Evolutionary conservation across 2,797 vertebrate species (phyloP).

Genomic region (Leucoraja ocellata): DNA sequence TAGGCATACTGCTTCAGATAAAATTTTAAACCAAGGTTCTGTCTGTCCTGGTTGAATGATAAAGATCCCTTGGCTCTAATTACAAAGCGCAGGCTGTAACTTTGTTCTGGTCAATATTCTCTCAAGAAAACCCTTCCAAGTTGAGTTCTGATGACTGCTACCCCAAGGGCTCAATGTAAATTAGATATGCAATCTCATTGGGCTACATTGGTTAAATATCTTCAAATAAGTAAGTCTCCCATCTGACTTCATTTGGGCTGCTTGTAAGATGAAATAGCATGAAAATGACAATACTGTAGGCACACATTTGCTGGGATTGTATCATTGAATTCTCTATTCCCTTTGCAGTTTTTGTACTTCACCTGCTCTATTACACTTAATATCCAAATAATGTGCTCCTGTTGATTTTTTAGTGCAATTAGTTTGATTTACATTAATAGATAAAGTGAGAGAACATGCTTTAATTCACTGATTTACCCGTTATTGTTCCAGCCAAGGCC

Average conservation of each 20-base stretch:
- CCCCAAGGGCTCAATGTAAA: slow-evolving; percentile 32
- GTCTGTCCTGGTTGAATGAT: slow-evolving; percentile 25
- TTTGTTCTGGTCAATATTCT: slow-evolving; percentile 39
- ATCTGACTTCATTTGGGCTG: slow-evolving; percentile 21
- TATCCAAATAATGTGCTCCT: neutral
- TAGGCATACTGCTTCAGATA: slow-evolving; percentile 22
- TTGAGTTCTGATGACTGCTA: slow-evolving; percentile 19
- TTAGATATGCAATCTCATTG: slow-evolving; percentile 33
- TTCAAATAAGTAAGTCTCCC: slow-evolving; percentile 38
- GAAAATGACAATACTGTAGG: slow-evolving; percentile 7
- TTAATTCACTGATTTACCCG: neutral
- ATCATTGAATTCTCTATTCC: slow-evolving; percentile 19
- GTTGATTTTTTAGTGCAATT: neutral
- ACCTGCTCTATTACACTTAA: neutral
- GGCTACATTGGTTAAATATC: slow-evolving; percentile 31
- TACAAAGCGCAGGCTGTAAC: slow-evolving; percentile 26
- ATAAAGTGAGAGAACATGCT: too few species aligned
- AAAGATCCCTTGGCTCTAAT: slow-evolving; percentile 37
- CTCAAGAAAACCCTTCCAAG: slow-evolving; percentile 36
- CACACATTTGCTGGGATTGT: slow-evolving; percentile 3
- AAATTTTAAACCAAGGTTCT: slow-evolving; percentile 36
- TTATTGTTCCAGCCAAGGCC: neutral
- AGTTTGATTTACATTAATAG: neutral
- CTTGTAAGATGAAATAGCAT: slow-evolving; percentile 32
- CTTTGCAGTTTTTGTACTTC: neutral